phyloP scores from a whole-genome alignment of 30 jellyfish, hydroid and myxozoan species.

The Catostylus mosaicus region DNA sequence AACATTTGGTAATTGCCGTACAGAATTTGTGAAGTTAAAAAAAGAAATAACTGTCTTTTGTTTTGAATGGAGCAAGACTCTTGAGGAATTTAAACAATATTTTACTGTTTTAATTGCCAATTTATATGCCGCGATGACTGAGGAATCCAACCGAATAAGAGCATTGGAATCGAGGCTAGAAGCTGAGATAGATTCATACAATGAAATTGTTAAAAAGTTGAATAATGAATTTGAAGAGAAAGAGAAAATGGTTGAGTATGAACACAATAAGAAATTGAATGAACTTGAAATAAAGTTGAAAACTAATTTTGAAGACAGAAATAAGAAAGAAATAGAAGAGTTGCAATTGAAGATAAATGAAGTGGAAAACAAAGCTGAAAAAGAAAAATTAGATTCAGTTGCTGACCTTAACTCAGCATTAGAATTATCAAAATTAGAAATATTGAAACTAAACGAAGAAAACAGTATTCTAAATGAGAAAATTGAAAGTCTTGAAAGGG shows the following conservation, averaged over 20 bases:
- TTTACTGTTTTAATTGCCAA: not conserved
- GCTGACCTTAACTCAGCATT: not conserved
- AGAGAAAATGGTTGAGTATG: not conserved
- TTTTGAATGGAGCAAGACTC: not conserved
- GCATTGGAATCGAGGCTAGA: not conserved
- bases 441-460: not conserved
- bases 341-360: not conserved
- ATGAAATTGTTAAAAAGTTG: not conserved
- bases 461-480: not conserved
- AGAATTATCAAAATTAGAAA: not conserved
- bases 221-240: not conserved
- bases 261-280: not conserved
- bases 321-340: slow-evolving; percentile 13
- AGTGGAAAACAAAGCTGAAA: not conserved
- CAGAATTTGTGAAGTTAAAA: not conserved
- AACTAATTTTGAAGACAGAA: not conserved
- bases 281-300: slow-evolving; percentile 3
- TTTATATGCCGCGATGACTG: not conserved
- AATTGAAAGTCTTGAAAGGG: slow-evolving; percentile 1
- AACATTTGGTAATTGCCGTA: not conserved
- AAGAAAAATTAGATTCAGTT: not conserved
- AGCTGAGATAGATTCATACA: not conserved
- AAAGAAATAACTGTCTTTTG: not conserved
- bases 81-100: not conserved
- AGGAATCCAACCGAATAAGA: not conserved